Conservation (phyloP, 2,113 vertebrate species). For the Orycteropus afer region DNA sequence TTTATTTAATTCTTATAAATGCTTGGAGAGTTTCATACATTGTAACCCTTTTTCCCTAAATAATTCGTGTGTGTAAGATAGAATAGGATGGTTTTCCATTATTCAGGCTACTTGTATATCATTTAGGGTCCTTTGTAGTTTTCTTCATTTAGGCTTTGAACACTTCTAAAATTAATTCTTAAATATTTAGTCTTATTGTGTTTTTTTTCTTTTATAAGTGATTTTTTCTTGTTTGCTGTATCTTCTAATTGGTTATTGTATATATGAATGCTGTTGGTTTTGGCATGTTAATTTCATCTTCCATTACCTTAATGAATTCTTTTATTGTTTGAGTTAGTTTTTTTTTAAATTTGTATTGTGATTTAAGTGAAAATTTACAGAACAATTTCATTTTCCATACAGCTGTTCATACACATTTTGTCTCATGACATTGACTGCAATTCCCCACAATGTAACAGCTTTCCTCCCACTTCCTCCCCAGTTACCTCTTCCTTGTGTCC, state of each 20-base stretch:
- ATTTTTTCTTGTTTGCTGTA: background rate
- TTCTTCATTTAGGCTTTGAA: slow-evolving; percentile 6
- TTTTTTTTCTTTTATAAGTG: background rate
- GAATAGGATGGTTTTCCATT: background rate
- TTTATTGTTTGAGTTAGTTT: too few relatives aligned
- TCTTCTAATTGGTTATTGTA: background rate
- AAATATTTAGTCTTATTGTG: background rate
- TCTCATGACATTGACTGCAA: too few relatives aligned
- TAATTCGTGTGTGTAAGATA: background rate
- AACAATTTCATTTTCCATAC: too few relatives aligned
- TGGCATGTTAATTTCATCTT: background rate
- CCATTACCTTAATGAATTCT: background rate
- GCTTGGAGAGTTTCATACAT: background rate
- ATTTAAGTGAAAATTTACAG: too few relatives aligned
- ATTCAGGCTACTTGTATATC: background rate
- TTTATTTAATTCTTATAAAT: background rate
- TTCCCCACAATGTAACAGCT: too few relatives aligned
- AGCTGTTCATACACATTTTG: too few relatives aligned
- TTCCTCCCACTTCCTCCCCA: too few relatives aligned
- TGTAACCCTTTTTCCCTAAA: background rate
- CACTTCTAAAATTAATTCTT: background rate
- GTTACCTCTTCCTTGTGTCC: too few relatives aligned
- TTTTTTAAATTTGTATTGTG: too few relatives aligned
- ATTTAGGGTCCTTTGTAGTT: background rate
- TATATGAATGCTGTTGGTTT: background rate